phyloP scores from a whole-genome alignment of 2,113 vertebrate species.

The Otocyon megalotis region DNA sequence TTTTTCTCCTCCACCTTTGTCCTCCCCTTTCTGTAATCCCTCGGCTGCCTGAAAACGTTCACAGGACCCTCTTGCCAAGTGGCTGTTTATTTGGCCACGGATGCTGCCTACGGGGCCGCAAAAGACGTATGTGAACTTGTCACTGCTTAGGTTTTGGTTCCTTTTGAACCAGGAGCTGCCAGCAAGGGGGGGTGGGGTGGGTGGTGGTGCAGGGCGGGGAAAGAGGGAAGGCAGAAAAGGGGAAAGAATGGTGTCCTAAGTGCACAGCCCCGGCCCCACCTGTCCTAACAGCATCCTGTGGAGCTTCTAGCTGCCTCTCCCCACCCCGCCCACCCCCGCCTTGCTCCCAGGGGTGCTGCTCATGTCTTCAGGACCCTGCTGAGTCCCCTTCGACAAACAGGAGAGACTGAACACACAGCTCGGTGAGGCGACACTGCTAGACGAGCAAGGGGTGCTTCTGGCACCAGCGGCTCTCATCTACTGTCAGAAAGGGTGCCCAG shows the following conservation, averaged over 20 bases:
- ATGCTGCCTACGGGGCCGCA: fast-evolving
- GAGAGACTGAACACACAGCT: not conserved
- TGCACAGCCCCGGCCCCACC: too few relatives aligned
- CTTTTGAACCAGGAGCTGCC: not conserved
- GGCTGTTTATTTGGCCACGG: not conserved
- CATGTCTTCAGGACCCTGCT: not conserved
- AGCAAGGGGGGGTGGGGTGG: not conserved
- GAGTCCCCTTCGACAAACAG: not conserved
- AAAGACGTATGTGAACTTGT: not conserved
- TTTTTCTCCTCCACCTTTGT: not conserved
- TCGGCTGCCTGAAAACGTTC: not conserved
- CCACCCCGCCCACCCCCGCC: not conserved
- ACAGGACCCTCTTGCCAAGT: not conserved
- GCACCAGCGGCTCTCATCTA: too few relatives aligned
- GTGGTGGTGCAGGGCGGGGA: not conserved
- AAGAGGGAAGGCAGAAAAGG: not conserved
- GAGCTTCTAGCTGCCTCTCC: not conserved
- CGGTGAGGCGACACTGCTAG: not conserved
- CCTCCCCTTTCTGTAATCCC: not conserved
- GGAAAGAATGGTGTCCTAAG: too few relatives aligned
- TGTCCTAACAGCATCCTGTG: not conserved
- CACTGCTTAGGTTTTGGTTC: not conserved
- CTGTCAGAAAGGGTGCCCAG: not conserved
- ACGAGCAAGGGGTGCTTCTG: not conserved
- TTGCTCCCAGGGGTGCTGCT: not conserved